Conservation (phyloP, 37 sponge, comb jelly and placozoan genomes). For the Tethya wilhelma region DNA sequence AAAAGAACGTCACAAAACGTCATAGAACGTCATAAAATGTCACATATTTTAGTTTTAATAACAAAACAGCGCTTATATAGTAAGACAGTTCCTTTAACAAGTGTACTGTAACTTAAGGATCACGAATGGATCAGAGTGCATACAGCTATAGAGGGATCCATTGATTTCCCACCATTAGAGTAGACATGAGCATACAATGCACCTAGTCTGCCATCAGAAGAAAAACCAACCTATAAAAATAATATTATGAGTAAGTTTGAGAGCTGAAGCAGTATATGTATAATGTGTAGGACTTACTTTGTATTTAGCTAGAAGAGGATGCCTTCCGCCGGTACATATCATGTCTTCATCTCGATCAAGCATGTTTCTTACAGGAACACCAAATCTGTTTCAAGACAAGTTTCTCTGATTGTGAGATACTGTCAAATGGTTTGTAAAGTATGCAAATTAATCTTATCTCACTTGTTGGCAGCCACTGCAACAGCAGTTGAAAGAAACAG, state of each 20-base stretch:
- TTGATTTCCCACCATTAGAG: slow-evolving; percentile 71
- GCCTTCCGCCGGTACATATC: slow-evolving; percentile 74
- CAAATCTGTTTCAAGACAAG: slow-evolving; percentile 23
- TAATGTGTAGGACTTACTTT: too few species aligned
- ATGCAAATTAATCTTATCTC: background rate
- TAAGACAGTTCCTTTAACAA: too few species aligned
- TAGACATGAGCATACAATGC: slow-evolving; percentile 66
- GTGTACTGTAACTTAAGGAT: too few species aligned
- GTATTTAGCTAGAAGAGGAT: slow-evolving; percentile 80
- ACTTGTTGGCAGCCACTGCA: slow-evolving; percentile 92
- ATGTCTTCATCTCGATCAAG: slow-evolving; percentile 91
- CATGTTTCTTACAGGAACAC: slow-evolving; percentile 68
- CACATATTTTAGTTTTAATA: too few species aligned
- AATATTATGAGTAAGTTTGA: background rate
- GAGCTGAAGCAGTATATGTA: too few species aligned
- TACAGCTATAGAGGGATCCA: slow-evolving; percentile 76
- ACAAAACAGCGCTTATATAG: too few species aligned
- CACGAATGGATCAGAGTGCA: too few species aligned
- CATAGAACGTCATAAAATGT: too few species aligned
- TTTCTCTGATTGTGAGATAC: too few species aligned
- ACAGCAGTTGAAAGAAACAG: slow-evolving; percentile 47
- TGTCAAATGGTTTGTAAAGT: background rate
- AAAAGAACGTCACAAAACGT: too few species aligned
- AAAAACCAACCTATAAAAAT: slow-evolving; percentile 73
- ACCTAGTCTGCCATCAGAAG: slow-evolving; percentile 65